phyloP scores from a whole-genome alignment of 2,113 vertebrate species.

The Chloropsis cyanopogon region DNA sequence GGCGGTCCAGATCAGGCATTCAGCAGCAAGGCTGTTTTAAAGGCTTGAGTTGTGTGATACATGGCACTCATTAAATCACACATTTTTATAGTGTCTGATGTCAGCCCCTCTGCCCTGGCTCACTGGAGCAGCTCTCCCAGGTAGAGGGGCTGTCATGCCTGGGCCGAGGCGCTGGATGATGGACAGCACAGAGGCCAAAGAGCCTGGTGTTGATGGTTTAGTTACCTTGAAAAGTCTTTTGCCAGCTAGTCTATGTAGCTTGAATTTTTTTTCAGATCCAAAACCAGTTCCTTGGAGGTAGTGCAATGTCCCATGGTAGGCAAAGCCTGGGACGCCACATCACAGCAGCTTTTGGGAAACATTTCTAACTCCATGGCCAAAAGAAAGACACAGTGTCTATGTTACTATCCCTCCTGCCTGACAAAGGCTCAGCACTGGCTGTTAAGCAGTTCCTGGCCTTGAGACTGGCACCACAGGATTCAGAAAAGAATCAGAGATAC shows the following conservation, averaged over 20 bases:
- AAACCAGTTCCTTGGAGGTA: neutral
- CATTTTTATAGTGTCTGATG: neutral
- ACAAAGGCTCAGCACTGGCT: neutral
- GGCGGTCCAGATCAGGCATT: accelerated
- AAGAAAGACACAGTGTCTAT: neutral
- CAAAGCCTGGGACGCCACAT: neutral
- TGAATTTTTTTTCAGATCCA: neutral
- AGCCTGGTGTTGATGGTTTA: neutral
- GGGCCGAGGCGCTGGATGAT: neutral
- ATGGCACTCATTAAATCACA: neutral
- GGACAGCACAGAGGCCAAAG: neutral
- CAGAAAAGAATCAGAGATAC: neutral
- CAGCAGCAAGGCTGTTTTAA: neutral
- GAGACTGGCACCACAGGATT: neutral
- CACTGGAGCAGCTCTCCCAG: neutral
- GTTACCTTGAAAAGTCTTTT: neutral
- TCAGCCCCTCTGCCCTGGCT: neutral
- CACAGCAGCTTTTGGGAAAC: neutral
- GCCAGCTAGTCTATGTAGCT: neutral
- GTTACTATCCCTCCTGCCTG: neutral
- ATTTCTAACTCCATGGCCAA: neutral
- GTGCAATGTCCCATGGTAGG: neutral
- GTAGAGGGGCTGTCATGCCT: neutral
- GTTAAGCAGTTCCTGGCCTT: neutral
- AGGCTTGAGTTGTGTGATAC: neutral